Percentiles rank a stretch among this genome's conserved stretches.
Evolutionary conservation across 2,797 vertebrate species (phyloP).

Genomic region (Podargus strigoides): DNA sequence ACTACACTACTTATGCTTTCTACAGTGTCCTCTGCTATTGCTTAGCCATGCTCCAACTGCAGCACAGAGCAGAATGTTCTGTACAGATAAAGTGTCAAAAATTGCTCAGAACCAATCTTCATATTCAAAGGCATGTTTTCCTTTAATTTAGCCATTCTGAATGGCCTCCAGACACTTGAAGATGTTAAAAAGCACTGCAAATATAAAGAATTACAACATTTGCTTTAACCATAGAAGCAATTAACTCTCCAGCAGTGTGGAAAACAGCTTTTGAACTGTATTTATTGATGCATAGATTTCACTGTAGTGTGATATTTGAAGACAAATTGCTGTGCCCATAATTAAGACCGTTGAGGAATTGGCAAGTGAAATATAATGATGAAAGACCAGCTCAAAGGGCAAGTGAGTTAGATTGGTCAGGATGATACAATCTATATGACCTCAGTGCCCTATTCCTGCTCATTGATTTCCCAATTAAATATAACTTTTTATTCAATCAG

Average conservation of each 20-base stretch:
- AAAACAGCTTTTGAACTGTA: slow-evolving; percentile 74
- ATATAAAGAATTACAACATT: slow-evolving; percentile 65
- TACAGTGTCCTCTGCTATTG: neutral
- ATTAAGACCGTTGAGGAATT: slow-evolving; percentile 71
- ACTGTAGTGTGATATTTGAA: slow-evolving; percentile 76
- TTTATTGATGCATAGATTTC: slow-evolving; percentile 78
- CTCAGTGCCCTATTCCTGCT: slow-evolving; percentile 55
- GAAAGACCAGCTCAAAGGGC: slow-evolving; percentile 68
- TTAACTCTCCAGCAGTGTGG: slow-evolving; percentile 74
- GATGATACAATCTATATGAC: slow-evolving; percentile 66
- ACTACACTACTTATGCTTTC: neutral
- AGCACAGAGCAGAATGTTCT: neutral
- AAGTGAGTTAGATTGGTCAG: slow-evolving; percentile 60
- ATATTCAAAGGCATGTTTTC: neutral
- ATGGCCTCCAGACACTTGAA: neutral
- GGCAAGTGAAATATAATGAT: slow-evolving; percentile 73
- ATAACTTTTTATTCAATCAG: slow-evolving; percentile 70
- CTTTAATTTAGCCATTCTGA: slow-evolving; percentile 31
- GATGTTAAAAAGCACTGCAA: slow-evolving; percentile 58
- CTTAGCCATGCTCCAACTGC: neutral
- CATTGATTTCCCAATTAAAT: slow-evolving; percentile 76
- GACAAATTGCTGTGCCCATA: slow-evolving; percentile 73
- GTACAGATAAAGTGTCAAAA: slow-evolving; percentile 19
- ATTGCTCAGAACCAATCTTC: neutral
- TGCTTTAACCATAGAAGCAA: slow-evolving; percentile 68